phyloP scores from a whole-genome alignment of 30 jellyfish, hydroid and myxozoan genomes.

The Chironex yamaguchii region DNA sequence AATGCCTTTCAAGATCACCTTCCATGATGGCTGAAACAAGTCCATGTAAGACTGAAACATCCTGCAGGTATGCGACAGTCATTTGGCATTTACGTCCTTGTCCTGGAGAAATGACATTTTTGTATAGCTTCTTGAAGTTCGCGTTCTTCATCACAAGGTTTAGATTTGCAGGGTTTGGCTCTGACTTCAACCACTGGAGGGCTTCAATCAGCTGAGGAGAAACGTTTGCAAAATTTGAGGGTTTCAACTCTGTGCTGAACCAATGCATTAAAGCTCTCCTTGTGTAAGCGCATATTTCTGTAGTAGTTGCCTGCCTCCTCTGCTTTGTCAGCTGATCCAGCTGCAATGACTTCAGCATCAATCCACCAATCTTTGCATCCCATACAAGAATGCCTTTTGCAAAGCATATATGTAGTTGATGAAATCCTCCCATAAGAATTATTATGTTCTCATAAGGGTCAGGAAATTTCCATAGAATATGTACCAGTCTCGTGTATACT shows the following conservation, averaged over 20 bases:
- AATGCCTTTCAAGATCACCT: background rate
- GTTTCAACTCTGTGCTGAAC: conserved; percentile 28
- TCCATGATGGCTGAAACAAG: conserved; percentile 16
- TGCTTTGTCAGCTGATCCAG: conserved; percentile 65
- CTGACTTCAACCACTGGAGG: background rate
- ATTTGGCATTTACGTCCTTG: conserved; percentile 31
- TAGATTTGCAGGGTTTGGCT: conserved; percentile 3
- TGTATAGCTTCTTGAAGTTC: background rate
- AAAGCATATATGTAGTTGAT: conserved; percentile 49
- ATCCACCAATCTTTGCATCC: conserved; percentile 64
- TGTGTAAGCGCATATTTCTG: conserved; percentile 39
- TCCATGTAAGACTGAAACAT: conserved; percentile 55
- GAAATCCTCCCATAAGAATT: conserved; percentile 69
- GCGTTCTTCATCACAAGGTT: background rate
- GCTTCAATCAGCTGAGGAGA: background rate
- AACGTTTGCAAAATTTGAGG: background rate
- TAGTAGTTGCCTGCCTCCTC: conserved; percentile 39
- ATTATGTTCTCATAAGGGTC: conserved; percentile 10
- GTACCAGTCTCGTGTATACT: conserved; percentile 63
- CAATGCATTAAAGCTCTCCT: conserved; percentile 19
- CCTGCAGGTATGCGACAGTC: conserved; percentile 39
- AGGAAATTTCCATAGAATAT: conserved; percentile 49
- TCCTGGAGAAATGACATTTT: background rate
- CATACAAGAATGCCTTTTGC: conserved; percentile 47
- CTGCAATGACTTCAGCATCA: conserved; percentile 53